A percentile compares a stretch with the other conserved stretches of the same genome.
phyloP scores from a whole-genome alignment of 2,113 vertebrate genomes.

The Tylochromis polylepis region DNA sequence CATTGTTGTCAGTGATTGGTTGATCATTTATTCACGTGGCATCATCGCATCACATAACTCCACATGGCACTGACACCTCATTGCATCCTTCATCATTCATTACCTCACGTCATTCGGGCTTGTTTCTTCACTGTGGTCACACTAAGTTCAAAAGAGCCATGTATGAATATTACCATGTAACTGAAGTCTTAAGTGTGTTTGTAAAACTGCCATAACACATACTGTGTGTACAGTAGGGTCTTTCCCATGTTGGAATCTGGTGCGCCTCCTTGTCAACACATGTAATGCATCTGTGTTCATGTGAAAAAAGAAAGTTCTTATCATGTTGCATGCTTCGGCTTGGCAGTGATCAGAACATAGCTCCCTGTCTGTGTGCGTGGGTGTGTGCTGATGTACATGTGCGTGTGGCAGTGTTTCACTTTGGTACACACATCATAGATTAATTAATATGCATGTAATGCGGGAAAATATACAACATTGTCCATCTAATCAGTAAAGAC shows the following conservation, averaged over 20 bases:
- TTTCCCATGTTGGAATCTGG: conserved; percentile 44
- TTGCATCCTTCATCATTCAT: conserved; percentile 46
- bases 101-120: conserved; percentile 55
- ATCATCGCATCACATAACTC: conserved; percentile 43
- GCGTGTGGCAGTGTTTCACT: conserved; percentile 13
- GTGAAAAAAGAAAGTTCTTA: conserved; percentile 57
- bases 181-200: conserved; percentile 33
- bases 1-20: conserved; percentile 68
- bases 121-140: conserved; percentile 65
- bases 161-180: conserved; percentile 45
- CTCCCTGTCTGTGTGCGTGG: conserved; percentile 47
- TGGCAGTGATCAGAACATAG: conserved; percentile 60
- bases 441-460: neutral
- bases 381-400: neutral
- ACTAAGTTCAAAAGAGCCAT: conserved; percentile 34
- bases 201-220: conserved; percentile 55
- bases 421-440: neutral
- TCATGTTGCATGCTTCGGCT: conserved; percentile 70
- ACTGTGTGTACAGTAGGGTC: conserved; percentile 46
- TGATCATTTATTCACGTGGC: conserved; percentile 54
- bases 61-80: conserved; percentile 40
- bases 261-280: conserved; percentile 58
- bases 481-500: neutral
- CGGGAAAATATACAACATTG: neutral
- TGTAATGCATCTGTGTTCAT: conserved; percentile 71